Conservation (phyloP, 1,140 invertebrate genomes). For the Holotrichia oblita region DNA sequence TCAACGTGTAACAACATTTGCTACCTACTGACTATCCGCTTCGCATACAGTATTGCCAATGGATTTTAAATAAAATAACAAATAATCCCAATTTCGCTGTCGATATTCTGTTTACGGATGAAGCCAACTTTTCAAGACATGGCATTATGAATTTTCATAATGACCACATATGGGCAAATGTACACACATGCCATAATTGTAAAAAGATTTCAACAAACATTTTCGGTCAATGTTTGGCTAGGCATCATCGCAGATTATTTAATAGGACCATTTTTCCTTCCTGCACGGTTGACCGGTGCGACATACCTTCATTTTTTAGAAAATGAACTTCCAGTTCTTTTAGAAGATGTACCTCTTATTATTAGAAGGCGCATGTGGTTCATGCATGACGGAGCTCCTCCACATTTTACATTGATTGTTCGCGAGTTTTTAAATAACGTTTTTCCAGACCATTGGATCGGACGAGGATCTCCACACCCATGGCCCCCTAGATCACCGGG, state of each 20-base stretch:
- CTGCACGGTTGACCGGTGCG: not conserved
- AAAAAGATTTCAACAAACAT: slow-evolving; percentile 25
- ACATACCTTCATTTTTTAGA: slow-evolving; percentile 17
- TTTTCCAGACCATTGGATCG: slow-evolving; percentile 58
- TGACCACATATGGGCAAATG: slow-evolving; percentile 57
- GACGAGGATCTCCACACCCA: slow-evolving; percentile 55
- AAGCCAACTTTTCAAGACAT: slow-evolving; percentile 55
- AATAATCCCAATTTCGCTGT: slow-evolving; percentile 4
- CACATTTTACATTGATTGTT: slow-evolving; percentile 32
- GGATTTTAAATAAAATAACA: slow-evolving; percentile 32
- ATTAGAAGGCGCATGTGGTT: slow-evolving; percentile 40
- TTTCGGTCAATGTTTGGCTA: not conserved
- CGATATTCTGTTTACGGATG: slow-evolving; percentile 58
- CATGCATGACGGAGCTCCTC: slow-evolving; percentile 45
- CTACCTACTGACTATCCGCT: slow-evolving; percentile 43
- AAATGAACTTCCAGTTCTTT: slow-evolving; percentile 18
- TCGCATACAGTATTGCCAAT: slow-evolving; percentile 39
- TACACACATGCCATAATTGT: slow-evolving; percentile 40
- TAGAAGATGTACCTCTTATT: slow-evolving; percentile 43
- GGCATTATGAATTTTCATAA: slow-evolving; percentile 59
- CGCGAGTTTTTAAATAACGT: slow-evolving; percentile 21
- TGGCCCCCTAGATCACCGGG: slow-evolving; percentile 61
- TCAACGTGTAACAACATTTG: slow-evolving; percentile 41
- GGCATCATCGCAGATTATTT: slow-evolving; percentile 1
- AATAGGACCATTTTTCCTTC: slow-evolving; percentile 43